phyloP scores from a whole-genome alignment of 2,113 vertebrate genomes.

The Nesogale talazaci region DNA sequence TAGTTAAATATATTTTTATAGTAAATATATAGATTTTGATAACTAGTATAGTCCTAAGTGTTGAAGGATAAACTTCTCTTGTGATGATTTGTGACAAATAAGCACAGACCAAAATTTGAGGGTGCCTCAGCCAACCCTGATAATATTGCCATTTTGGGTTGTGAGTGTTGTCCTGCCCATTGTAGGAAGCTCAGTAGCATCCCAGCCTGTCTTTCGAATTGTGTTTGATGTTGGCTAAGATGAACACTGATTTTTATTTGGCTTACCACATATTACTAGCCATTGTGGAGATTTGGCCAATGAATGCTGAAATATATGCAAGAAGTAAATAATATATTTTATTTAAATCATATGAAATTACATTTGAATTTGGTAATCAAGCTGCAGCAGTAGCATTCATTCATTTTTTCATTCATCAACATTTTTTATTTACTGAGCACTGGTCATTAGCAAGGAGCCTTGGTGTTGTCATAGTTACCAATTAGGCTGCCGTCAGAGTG shows the following conservation, averaged over 20 bases:
- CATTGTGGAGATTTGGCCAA: not conserved
- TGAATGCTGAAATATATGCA: constrained; percentile 12
- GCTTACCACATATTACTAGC: constrained; percentile 12
- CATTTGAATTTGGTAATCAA: not conserved
- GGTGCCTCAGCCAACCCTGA: not conserved
- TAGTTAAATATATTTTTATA: not conserved
- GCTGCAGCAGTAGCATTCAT: not conserved
- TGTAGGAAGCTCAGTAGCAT: not conserved
- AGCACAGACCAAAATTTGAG: not conserved
- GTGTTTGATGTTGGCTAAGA: constrained; percentile 21
- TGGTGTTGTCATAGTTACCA: no score
- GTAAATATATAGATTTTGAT: constrained; percentile 30
- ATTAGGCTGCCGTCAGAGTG: no score
- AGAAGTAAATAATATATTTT: constrained; percentile 11
- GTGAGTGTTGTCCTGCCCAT: not conserved
- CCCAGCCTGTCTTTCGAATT: constrained; percentile 30
- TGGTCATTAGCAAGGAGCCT: not conserved
- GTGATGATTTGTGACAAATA: not conserved
- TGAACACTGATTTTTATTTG: constrained; percentile 45
- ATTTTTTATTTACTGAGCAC: not conserved
- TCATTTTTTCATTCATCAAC: not conserved
- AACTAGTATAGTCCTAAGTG: not conserved
- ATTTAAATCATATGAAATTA: not conserved
- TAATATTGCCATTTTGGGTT: not conserved
- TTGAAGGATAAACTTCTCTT: constrained; percentile 31